phyloP scores from a whole-genome alignment of 2,888 invertebrate species.

The Drosophila tripunctata region DNA sequence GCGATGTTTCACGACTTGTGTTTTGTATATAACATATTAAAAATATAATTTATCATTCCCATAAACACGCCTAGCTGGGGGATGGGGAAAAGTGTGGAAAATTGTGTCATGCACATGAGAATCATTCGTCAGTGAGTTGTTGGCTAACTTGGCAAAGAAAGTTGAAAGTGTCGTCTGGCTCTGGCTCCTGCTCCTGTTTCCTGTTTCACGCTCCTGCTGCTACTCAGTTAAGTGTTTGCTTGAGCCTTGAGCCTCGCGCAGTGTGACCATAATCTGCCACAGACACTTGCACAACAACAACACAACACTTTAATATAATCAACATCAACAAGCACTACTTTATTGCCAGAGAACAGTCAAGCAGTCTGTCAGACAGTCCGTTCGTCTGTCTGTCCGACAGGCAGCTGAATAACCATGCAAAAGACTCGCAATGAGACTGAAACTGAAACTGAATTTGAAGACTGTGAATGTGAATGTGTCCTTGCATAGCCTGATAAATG shows the following conservation, averaged over 20 bases:
- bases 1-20: slow-evolving; percentile 19
- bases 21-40: slow-evolving; percentile 28
- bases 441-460: slow-evolving; percentile 4
- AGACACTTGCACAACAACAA: slow-evolving; percentile 62
- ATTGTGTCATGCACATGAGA: slow-evolving; percentile 60
- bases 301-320: slow-evolving; percentile 49
- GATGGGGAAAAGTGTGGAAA: background rate
- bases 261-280: slow-evolving; percentile 76
- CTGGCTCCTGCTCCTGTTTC: background rate
- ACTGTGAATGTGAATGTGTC: slow-evolving; percentile 49
- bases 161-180: background rate
- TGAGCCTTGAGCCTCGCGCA: slow-evolving; percentile 65
- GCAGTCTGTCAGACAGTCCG: slow-evolving; percentile 2
- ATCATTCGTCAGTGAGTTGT: slow-evolving; percentile 68
- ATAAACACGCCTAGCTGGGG: slow-evolving; percentile 30
- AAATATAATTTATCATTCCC: slow-evolving; percentile 69
- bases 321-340: slow-evolving; percentile 22
- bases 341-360: slow-evolving; percentile 18
- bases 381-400: background rate
- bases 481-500: slow-evolving; percentile 75
- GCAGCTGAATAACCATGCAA: slow-evolving; percentile 15
- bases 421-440: background rate
- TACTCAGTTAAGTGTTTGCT: slow-evolving; percentile 70
- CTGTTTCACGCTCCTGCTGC: slow-evolving; percentile 29
- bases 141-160: slow-evolving; percentile 69